Evolutionary conservation across 2,797 vertebrate genomes (phyloP).

Genomic region (Microctenopoma steveboyesi): DNA sequence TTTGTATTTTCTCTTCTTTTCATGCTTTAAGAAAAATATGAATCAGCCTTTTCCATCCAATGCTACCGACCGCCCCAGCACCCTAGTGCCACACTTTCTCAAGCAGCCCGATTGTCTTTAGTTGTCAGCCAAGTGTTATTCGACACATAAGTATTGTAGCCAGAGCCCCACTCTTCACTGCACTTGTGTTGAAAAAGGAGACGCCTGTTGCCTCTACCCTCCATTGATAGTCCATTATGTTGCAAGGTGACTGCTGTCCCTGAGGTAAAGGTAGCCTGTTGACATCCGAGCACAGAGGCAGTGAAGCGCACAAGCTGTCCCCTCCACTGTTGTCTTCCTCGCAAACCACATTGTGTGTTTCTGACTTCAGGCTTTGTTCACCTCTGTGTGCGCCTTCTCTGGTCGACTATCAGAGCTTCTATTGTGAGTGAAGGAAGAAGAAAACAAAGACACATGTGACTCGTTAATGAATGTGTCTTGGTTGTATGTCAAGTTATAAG

Average conservation of each 20-base stretch:
- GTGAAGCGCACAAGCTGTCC: slow-evolving; percentile 39
- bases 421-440: slow-evolving; percentile 44
- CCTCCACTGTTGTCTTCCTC: slow-evolving; percentile 52
- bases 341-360: slow-evolving; percentile 50
- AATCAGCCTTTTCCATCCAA: slow-evolving; percentile 13
- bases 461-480: slow-evolving; percentile 32
- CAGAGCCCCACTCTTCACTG: slow-evolving; percentile 25
- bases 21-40: background rate
- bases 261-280: slow-evolving; percentile 66
- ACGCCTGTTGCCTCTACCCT: slow-evolving; percentile 57
- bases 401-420: slow-evolving; percentile 17
- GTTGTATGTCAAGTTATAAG: slow-evolving; percentile 22
- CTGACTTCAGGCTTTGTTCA: slow-evolving; percentile 55
- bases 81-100: slow-evolving; percentile 22
- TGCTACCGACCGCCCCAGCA: background rate
- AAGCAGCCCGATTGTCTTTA: slow-evolving; percentile 30
- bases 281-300: slow-evolving; percentile 67
- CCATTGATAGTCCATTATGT: slow-evolving; percentile 81
- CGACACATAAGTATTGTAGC: slow-evolving; percentile 44
- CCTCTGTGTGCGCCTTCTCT: slow-evolving; percentile 22
- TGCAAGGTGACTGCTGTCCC: slow-evolving; percentile 69
- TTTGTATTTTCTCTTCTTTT: background rate
- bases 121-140: slow-evolving; percentile 43
- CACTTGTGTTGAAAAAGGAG: slow-evolving; percentile 64
- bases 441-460: slow-evolving; percentile 22